These are phyloP conservation scores for Heterotilapia buettikoferi DNA, from an alignment of 2,113 vertebrate species.

Conservation along the genomic window DNA sequence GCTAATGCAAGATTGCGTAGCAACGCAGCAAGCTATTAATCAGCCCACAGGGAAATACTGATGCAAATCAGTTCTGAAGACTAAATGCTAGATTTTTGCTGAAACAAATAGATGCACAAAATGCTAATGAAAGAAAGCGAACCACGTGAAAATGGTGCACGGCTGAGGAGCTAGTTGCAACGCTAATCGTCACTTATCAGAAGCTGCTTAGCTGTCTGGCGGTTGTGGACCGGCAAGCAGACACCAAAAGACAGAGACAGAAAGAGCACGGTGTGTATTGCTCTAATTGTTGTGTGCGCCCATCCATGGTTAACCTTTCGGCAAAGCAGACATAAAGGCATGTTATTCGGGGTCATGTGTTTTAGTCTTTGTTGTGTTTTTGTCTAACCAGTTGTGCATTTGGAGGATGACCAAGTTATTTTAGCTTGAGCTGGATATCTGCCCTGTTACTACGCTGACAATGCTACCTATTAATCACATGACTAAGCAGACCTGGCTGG, in stretches of 20 bases:
- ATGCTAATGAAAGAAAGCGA: constrained; percentile 31
- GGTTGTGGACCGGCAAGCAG: constrained; percentile 16
- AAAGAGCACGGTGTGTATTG: constrained; percentile 43
- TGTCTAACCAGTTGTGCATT: background rate
- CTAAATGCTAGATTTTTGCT: background rate
- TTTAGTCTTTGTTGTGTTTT: background rate
- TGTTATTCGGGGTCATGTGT: background rate
- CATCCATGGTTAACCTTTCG: background rate
- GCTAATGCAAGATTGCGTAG: constrained; percentile 49
- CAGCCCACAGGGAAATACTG: constrained; percentile 22
- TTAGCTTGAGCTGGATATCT: background rate
- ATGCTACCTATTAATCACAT: background rate
- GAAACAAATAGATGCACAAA: background rate
- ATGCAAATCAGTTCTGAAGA: background rate
- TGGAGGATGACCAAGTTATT: background rate
- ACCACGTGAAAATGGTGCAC: constrained; percentile 16
- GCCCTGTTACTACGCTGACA: background rate
- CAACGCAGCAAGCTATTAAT: constrained; percentile 30
- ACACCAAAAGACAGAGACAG: constrained; percentile 5
- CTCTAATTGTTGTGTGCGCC: background rate
- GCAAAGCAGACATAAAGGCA: background rate
- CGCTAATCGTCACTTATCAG: constrained; percentile 34
- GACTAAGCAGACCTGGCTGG: background rate
- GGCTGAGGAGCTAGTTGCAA: constrained; percentile 20
- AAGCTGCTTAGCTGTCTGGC: constrained; percentile 33